Conservation (phyloP, 1,140 invertebrate species). For the Eciton burchellii region DNA sequence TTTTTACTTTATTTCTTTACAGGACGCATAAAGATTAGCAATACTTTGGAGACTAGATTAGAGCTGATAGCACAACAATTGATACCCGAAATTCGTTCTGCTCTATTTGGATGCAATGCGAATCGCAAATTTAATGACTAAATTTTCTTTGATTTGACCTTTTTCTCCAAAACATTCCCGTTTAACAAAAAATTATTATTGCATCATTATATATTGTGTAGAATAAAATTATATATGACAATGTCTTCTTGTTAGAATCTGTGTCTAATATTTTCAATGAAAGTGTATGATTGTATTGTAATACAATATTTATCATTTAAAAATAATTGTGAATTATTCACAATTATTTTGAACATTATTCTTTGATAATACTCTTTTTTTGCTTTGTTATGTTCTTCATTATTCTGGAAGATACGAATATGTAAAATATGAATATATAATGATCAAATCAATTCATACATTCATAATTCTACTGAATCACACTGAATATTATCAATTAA, state of each 20-base stretch:
- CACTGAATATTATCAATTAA: too few species aligned
- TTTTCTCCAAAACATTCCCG: constrained; percentile 77
- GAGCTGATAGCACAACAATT: constrained; percentile 97
- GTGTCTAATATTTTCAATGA: constrained; percentile 52
- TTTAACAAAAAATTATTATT: constrained; percentile 58
- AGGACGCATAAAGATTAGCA: constrained; percentile 93
- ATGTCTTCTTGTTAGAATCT: constrained; percentile 28
- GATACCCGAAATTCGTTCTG: constrained; percentile 96
- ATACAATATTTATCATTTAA: constrained; percentile 44
- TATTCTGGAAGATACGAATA: neutral
- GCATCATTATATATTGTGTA: constrained; percentile 58
- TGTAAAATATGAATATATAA: constrained; percentile 19
- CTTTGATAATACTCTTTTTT: neutral
- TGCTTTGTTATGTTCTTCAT: neutral
- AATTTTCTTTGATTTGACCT: constrained; percentile 72
- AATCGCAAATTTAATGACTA: constrained; percentile 99
- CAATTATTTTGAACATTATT: too few species aligned
- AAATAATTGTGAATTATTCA: constrained; percentile 14
- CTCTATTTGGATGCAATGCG: constrained; percentile 96
- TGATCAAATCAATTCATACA: constrained; percentile 18
- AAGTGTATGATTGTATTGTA: constrained; percentile 34
- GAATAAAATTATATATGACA: constrained; percentile 57
- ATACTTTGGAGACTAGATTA: constrained; percentile 97
- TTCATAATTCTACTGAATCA: too few species aligned
- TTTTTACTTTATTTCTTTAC: constrained; percentile 8